Base-by-base conservation (phyloP, 2,888 invertebrate species). In the Tenthredo livida region DNA sequence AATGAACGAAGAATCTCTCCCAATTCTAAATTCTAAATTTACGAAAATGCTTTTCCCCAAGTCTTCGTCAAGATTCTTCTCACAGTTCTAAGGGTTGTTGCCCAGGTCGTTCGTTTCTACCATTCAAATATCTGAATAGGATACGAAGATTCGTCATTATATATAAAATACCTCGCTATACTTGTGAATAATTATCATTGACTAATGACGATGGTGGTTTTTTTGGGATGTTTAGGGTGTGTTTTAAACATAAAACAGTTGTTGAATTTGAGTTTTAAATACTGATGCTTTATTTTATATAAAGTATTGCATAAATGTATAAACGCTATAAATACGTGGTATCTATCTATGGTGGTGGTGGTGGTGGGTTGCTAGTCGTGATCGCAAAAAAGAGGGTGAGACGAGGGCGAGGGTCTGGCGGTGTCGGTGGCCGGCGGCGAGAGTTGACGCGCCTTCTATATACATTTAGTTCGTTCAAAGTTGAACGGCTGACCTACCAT, bases 261-360 rank as follows among this genome's bases (percentile, higher is more conserved):
- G 21, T 5, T 10, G 21, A 2, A 21, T 21, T 43, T 89, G 91
- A 90, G 90, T 92, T 93, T 93, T 93, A 93, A 93, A 93, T 93
- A 93, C 93, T 93, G 93, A 93, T 93, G 93, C 93, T 93, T 93
- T 93, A 93, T 93, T 93, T 93, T 92, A 92, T 93, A 93, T 93
- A 93, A 93, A 93, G 92, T 93, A 93, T 93, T 93, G 92, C 93
- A 93, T 93, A 93, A 93, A 93, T 93, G 93, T 93, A 93, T 93
- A 93, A 93, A 93, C 92, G 92, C 93, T 93, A 93, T 92, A 93
- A 93, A 93, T 93, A 93, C 91, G 93, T 93, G 93, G 93, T 93
- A 93, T 93, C 93, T 93, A 93, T 93, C 93, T 93, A 93, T 92
- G 92, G 92, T 92, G 83, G 83, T 83, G 83, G 83, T 80, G 92